Conservation (phyloP, 2,797 vertebrate genomes). For the Pelodytes ibericus region DNA sequence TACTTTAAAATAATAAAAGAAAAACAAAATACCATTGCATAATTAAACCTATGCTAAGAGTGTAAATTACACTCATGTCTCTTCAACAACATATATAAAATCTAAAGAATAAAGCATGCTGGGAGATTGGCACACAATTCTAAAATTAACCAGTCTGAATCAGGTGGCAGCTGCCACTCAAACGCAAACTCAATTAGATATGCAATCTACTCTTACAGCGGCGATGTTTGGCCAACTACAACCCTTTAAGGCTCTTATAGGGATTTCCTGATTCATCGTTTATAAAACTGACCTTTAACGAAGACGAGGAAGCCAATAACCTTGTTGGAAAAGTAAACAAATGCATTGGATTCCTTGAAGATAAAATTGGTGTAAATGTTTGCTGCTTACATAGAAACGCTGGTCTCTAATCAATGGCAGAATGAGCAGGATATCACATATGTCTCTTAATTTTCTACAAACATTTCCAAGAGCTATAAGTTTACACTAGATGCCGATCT, state of each 20-base stretch:
- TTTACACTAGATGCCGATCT: neutral
- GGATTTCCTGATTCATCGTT: neutral
- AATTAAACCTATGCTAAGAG: no score
- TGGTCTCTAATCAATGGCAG: neutral
- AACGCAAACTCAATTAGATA: no score
- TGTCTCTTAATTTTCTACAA: neutral
- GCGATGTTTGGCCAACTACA: neutral
- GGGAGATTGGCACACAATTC: no score
- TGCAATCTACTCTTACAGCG: no score
- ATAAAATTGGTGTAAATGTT: constrained; percentile 35
- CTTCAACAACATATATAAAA: no score
- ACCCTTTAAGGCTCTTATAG: neutral
- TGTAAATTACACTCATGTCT: no score
- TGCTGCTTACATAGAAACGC: constrained; percentile 16
- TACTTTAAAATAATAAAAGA: no score
- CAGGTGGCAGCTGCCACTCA: no score
- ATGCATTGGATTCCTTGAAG: constrained; percentile 28
- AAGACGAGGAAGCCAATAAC: constrained; percentile 31
- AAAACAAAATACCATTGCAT: no score
- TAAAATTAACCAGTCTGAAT: no score
- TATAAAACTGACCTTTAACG: constrained; percentile 32
- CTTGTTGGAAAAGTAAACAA: constrained; percentile 19
- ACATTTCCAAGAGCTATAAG: neutral
- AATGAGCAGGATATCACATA: neutral
- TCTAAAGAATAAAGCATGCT: no score